These are phyloP conservation scores for Oasisia sp. DNA, from an alignment of 2,888 invertebrate species.

Conservation along the genomic window DNA sequence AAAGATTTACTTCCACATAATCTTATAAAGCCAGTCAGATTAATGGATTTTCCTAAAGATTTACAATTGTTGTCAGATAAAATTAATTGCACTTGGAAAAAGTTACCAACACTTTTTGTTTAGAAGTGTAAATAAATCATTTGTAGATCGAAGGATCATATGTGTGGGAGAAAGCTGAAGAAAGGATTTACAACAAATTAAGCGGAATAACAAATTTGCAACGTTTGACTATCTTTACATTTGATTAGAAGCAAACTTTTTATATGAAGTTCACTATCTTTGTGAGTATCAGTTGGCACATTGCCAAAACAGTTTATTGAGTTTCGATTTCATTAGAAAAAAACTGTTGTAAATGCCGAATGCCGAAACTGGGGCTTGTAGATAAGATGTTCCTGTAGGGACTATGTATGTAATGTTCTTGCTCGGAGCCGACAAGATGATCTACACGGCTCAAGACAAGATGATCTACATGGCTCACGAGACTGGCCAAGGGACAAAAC, in stretches of 20 bases:
- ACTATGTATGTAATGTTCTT: not conserved
- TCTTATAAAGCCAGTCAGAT: not conserved
- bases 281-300: too few relatives aligned
- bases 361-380: not conserved
- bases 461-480: not conserved
- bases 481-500: conserved; percentile 12
- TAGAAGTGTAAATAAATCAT: not conserved
- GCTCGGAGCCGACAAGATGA: not conserved
- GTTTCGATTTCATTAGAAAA: not conserved
- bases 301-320: too few relatives aligned
- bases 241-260: not conserved
- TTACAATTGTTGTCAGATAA: not conserved
- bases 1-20: not conserved
- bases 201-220: too few relatives aligned
- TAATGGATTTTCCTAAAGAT: not conserved
- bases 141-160: not conserved
- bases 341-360: not conserved
- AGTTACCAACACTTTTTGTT: not conserved
- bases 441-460: too few relatives aligned
- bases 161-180: not conserved
- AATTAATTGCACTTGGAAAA: not conserved
- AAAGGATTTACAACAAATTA: too few relatives aligned
- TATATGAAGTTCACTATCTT: too few relatives aligned
- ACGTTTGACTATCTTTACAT: not conserved
- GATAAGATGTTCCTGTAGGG: not conserved